Base-by-base conservation (phyloP, 1,140 invertebrate species). In the Cyrtorhinus lividipennis region DNA sequence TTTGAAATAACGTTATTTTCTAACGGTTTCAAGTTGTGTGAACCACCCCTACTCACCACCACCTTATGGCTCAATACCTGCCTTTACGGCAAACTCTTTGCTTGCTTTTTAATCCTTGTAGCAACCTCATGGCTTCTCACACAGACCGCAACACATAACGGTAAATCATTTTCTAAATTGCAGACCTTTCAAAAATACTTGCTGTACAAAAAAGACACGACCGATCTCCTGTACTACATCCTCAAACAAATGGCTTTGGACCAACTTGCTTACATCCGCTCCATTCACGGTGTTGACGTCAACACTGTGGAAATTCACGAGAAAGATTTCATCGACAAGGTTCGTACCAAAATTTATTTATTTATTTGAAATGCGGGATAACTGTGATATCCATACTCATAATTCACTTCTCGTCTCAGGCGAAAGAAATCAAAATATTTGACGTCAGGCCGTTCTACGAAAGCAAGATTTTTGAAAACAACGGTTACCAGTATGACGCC, bases 221-320 rank as follows among this genome's bases (percentile, higher is more conserved):
- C 93, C 69, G 95, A 99, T 72, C 78, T 99, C 13, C 75, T 99
- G 0, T 90, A 97, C 70, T 99, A 95, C 74, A 87, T 98, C 65
- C 79, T 99, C 10, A 87, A 94, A 45, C 93, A 98, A 73, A 78
- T 98, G 62, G 85, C 93, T 0, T 81, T 92, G 67, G 95, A 99
- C 72, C 89, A 95, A 71, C 76, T 95, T 57, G 81, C 86, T 1
- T 97, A 90, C 71, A 83, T 94, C 72, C 80, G 88, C 62, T 88
- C 87, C 62, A 78, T 87, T n/a, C 86, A 86, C 66, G 86, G 85
- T 2, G 79, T 83, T 0, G 81, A 87, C 27, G 78, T 83, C 22
- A 78, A 74, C 20, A 78, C 90, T 0, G 83, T 98, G 27, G 90
- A 96, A 77, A 84, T 98, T 59, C 83, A 85, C 23, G 95, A 98